These are phyloP conservation scores for Synergus gifuensis DNA, from an alignment of 2,888 invertebrate genomes.

Conservation along the genomic window DNA sequence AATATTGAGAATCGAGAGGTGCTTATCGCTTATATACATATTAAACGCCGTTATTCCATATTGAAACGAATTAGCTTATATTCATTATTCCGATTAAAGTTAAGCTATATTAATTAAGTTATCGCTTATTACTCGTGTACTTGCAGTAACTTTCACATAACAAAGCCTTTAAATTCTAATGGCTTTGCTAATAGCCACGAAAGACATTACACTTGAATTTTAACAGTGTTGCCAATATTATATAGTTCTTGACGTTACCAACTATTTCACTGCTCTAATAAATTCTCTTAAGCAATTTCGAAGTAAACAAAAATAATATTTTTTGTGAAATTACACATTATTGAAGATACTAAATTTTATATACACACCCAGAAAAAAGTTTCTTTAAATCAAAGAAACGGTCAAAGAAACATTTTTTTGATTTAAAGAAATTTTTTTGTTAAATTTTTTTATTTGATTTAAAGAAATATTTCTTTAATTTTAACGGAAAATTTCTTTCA, in stretches of 20 bases:
- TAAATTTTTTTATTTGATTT: too few relatives aligned
- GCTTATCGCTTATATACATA: background rate
- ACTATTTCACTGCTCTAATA: too few relatives aligned
- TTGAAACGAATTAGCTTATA: background rate
- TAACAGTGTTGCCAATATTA: background rate
- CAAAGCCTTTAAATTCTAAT: background rate
- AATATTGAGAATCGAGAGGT: background rate
- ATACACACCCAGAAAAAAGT: too few relatives aligned
- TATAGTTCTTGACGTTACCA: background rate
- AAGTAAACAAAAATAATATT: too few relatives aligned
- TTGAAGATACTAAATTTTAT: too few relatives aligned
- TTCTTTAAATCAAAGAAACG: too few relatives aligned
- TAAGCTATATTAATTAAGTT: background rate
- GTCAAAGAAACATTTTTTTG: too few relatives aligned
- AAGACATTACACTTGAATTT: background rate
- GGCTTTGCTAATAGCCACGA: background rate
- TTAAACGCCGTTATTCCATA: background rate
- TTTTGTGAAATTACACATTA: too few relatives aligned
- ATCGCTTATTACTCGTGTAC: background rate
- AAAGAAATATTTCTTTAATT: too few relatives aligned
- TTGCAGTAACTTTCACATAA: background rate
- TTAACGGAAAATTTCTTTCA: too few relatives aligned
- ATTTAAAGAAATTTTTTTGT: too few relatives aligned
- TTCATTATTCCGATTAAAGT: background rate
- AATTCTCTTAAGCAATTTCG: too few relatives aligned